These are phyloP conservation scores for Sinella curviseta DNA, from an alignment of 1,140 invertebrate species.

Conservation along the genomic window DNA sequence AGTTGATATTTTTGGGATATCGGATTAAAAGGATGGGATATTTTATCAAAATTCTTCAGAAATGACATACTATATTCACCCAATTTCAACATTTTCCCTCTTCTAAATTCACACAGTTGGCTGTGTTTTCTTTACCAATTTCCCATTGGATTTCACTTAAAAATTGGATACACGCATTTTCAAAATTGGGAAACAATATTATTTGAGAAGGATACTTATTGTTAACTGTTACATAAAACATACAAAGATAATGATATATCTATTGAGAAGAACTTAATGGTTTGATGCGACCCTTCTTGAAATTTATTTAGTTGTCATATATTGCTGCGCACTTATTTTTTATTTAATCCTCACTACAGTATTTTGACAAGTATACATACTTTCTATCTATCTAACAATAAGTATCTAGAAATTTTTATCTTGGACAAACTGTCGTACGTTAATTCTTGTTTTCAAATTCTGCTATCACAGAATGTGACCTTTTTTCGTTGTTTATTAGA, in stretches of 20 bases:
- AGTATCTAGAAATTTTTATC: no score
- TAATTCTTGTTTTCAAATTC: no score
- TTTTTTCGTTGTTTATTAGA: background rate
- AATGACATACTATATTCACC: background rate
- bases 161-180: background rate
- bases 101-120: background rate
- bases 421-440: no score
- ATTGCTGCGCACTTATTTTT: no score
- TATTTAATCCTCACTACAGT: no score
- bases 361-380: no score
- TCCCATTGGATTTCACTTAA: background rate
- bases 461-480: no score
- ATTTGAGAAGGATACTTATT: background rate
- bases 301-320: no score
- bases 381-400: no score
- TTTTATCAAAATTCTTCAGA: background rate
- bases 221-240: background rate
- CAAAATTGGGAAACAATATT: background rate
- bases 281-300: no score
- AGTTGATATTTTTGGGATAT: no score
- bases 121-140: slow-evolving; percentile 2
- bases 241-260: no score
- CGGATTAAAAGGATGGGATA: background rate
- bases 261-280: background rate
- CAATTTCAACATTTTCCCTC: background rate